Base-by-base conservation (phyloP, 2,888 invertebrate genomes). In the Nebria brevicollis region DNA sequence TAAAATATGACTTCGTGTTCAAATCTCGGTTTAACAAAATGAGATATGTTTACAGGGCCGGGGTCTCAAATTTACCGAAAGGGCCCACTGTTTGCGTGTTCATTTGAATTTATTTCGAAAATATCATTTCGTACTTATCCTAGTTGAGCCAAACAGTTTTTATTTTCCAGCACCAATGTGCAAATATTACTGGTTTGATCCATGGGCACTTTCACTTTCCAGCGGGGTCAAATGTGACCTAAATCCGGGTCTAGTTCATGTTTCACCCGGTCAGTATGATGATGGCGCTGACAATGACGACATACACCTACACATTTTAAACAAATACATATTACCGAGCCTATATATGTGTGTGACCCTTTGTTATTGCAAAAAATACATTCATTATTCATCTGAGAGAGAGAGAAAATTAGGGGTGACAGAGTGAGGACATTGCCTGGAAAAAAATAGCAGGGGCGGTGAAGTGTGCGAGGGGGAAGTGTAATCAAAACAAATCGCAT, bases 401-500 rank as follows among this genome's bases (percentile, higher is more conserved):
- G 73, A 41, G 26, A 15, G 13, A 73, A 25, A 34, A 73, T 73
- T 26, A 13, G 41, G 20, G 20, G 73, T 73, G 73, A 73, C n/a
- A 11, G 70, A 25, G 70, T 20, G 4, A 70, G 70, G 70, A n/a
- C 25, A 34, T 10, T 4, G 70, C n/a, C 25, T 2, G 66, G 20
- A 34, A 11, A 25, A 34, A 25, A 66, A 66, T 11, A 54, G 8
- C 15, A 66, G 15, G 20, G 25, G 70, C 70, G 70, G 43, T 73
- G 64, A 13, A 64, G 43, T 7, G 77, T n/a, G 54, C 34, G 86
- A 86, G 86, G 86, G 86, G 85, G 85, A 85, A 85, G 86, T 85
- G 86, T 87, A 87, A 87, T 87, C 87, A 87, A 87, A 87, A 87
- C 87, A 87, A 87, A 87, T 87, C 87, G 87, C 86, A 86, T 85